phyloP scores from a whole-genome alignment of 1,140 invertebrate genomes.

The Halictus rubicundus region DNA sequence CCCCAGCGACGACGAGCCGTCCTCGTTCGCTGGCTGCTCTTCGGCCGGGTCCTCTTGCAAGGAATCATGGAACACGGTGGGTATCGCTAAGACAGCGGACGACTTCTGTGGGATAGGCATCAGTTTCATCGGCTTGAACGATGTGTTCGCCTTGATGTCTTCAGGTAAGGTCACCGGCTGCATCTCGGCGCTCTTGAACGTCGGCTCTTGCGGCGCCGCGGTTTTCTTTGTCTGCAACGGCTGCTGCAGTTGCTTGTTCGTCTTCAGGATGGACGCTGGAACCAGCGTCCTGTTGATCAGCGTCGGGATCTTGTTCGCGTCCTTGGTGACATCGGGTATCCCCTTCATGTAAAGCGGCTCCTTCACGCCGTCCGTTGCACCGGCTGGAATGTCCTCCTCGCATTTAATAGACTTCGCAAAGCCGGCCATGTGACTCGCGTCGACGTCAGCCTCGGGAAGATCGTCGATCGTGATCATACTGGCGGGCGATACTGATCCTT shows the following conservation, averaged over 20 bases:
- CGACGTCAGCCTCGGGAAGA: slow-evolving; percentile 65
- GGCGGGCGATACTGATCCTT: slow-evolving; percentile 22
- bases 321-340: slow-evolving; percentile 63
- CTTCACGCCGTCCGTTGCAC: slow-evolving; percentile 16
- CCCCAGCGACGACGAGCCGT: too few relatives aligned
- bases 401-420: slow-evolving; percentile 38
- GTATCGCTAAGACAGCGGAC: too few relatives aligned
- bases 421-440: slow-evolving; percentile 63
- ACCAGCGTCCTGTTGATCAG: slow-evolving; percentile 67
- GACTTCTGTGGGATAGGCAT: too few relatives aligned
- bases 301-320: slow-evolving; percentile 70
- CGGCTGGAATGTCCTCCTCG: slow-evolving; percentile 51
- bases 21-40: too few relatives aligned
- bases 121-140: slow-evolving; percentile 35
- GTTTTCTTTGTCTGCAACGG: slow-evolving; percentile 39
- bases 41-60: too few relatives aligned
- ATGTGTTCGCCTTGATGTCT: slow-evolving; percentile 15
- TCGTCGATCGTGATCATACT: slow-evolving; percentile 56
- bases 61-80: too few relatives aligned
- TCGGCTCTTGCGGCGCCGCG: slow-evolving; percentile 45
- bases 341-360: slow-evolving; percentile 67
- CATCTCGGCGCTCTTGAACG: slow-evolving; percentile 70
- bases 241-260: slow-evolving; percentile 67
- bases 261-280: slow-evolving; percentile 63
- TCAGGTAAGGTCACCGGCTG: slow-evolving; percentile 56